phyloP scores from a whole-genome alignment of 2,113 vertebrate genomes.

The Megaptera novaeangliae region DNA sequence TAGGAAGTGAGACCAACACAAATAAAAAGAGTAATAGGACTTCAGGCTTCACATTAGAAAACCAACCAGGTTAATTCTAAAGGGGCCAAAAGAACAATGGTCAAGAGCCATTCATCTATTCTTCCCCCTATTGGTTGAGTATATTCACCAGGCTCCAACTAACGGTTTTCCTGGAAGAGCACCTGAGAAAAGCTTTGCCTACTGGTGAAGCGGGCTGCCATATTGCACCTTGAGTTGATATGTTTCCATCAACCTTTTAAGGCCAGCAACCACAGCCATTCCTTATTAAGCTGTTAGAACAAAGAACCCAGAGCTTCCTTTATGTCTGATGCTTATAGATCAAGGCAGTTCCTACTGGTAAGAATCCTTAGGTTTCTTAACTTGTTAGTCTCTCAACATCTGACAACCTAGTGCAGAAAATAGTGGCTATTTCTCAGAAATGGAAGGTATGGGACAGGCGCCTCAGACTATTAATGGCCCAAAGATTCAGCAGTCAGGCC shows the following conservation, averaged over 20 bases:
- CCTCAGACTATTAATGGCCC: neutral
- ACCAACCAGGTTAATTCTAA: neutral
- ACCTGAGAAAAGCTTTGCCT: neutral
- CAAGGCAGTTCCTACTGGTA: neutral
- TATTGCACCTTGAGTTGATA: neutral
- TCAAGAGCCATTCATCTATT: neutral
- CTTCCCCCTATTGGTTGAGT: neutral
- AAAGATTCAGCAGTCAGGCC: neutral
- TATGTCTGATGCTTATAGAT: neutral
- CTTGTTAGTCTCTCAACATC: neutral
- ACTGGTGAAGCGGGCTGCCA: fast-evolving
- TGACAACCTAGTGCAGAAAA: neutral
- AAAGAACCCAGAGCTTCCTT: neutral
- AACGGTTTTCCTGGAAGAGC: neutral
- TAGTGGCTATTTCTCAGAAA: neutral
- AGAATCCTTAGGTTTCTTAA: neutral
- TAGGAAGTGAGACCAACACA: neutral
- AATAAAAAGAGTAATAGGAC: neutral
- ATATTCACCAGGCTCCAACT: too few relatives aligned
- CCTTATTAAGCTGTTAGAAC: neutral
- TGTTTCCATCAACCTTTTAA: neutral
- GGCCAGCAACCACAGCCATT: neutral
- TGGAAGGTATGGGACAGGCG: neutral
- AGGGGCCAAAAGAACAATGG: neutral
- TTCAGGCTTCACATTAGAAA: neutral